phyloP scores from a whole-genome alignment of 2,113 vertebrate genomes.

The Paedocypris sp. region DNA sequence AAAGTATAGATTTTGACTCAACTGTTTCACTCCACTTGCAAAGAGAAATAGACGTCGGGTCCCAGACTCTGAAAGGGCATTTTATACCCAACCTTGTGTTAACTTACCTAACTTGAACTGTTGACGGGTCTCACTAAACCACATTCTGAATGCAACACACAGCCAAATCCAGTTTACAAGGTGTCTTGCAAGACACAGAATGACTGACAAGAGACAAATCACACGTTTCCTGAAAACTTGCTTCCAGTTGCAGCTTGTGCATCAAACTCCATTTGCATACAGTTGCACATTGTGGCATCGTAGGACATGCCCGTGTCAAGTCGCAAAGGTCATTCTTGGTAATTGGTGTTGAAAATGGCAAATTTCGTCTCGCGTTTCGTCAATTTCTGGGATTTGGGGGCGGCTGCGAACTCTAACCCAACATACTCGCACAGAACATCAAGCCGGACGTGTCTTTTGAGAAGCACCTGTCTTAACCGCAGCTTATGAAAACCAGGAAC shows the following conservation, averaged over 20 bases:
- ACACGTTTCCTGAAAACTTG: too few species aligned
- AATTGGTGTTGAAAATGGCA: not conserved
- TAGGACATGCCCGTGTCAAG: too few species aligned
- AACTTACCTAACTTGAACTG: too few species aligned
- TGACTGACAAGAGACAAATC: too few species aligned
- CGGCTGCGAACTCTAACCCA: not conserved
- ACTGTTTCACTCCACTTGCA: conserved; percentile 10
- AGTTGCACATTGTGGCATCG: too few species aligned
- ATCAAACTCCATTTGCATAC: too few species aligned
- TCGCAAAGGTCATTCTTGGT: too few species aligned
- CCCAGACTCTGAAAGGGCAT: conserved; percentile 24
- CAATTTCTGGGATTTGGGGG: not conserved
- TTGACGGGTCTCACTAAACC: too few species aligned
- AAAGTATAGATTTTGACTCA: conserved; percentile 22
- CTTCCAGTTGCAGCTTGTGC: too few species aligned
- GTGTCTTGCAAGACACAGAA: too few species aligned
- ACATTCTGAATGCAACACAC: too few species aligned
- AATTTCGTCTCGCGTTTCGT: not conserved
- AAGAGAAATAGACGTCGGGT: conserved; percentile 24
- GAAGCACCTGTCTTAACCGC: not conserved
- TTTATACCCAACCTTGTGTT: conserved; percentile 12
- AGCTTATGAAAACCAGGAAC: conserved; percentile 28
- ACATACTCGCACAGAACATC: not conserved
- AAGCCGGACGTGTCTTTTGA: not conserved
- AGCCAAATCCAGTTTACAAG: too few species aligned